phyloP scores from a whole-genome alignment of 2,797 vertebrate species.

The Gadopsis marmoratus region DNA sequence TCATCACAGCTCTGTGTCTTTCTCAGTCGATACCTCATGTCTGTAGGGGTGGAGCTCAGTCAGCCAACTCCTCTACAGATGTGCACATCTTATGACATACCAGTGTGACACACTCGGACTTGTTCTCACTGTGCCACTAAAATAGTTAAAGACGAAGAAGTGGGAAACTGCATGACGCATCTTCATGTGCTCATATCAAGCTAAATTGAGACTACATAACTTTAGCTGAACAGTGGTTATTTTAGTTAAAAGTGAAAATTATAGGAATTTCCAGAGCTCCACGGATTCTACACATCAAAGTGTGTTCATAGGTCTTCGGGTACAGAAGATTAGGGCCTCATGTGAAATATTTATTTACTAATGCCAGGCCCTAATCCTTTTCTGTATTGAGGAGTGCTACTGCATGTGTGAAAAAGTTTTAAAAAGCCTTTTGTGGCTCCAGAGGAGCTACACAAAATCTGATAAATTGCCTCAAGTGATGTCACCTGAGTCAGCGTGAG shows the following conservation, averaged over 20 bases:
- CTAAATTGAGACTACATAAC: not conserved
- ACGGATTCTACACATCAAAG: not conserved
- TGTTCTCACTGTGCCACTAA: not conserved
- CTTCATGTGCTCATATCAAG: not conserved
- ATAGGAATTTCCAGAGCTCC: not conserved
- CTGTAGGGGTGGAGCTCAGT: conserved; percentile 29
- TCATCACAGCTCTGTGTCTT: conserved; percentile 50
- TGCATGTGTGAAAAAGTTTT: not conserved
- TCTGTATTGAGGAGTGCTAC: not conserved
- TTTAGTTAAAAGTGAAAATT: not conserved
- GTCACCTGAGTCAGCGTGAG: not conserved
- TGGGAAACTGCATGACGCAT: not conserved
- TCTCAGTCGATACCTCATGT: conserved; percentile 31
- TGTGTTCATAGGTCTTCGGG: not conserved
- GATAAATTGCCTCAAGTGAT: not conserved
- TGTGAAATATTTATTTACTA: too few species aligned
- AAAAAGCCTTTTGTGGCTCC: not conserved
- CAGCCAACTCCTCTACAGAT: conserved; percentile 41
- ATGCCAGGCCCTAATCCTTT: too few species aligned
- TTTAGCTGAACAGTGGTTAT: not conserved
- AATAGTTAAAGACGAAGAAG: not conserved
- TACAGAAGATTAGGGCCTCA: too few species aligned
- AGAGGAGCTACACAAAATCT: too few species aligned
- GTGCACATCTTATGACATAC: conserved; percentile 13
- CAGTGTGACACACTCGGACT: conserved; percentile 16